Conservation (phyloP, 2,888 invertebrate genomes). For the Aphelenchoides bicaudatus region DNA sequence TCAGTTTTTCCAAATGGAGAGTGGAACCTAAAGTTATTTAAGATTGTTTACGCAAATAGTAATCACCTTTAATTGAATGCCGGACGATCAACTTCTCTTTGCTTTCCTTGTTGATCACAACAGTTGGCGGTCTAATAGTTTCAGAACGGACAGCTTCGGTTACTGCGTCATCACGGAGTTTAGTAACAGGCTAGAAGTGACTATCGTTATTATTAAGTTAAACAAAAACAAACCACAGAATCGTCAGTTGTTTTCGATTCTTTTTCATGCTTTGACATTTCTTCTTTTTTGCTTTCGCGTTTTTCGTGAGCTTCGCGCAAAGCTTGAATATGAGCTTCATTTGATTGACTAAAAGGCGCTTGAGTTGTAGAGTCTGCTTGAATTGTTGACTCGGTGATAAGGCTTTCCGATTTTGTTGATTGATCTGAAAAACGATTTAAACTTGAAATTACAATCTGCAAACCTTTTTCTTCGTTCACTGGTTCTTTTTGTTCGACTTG, state of each 20-base stretch:
- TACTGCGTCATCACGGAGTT: no score
- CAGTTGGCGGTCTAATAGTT: constrained; percentile 15
- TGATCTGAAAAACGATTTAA: neutral
- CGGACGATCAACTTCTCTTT: constrained; percentile 13
- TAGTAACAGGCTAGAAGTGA: neutral
- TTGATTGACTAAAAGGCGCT: neutral
- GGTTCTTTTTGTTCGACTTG: no score
- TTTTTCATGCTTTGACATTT: no score
- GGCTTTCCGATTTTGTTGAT: neutral
- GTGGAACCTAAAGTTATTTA: neutral
- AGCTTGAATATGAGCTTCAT: constrained; percentile 6
- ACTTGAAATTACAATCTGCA: no score
- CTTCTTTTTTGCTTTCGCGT: constrained; percentile 2
- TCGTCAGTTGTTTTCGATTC: no score
- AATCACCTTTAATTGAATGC: no score
- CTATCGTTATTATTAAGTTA: neutral
- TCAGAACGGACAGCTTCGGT: neutral
- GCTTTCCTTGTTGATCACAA: constrained; percentile 13
- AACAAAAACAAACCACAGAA: no score
- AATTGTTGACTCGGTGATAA: neutral
- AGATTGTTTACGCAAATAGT: no score
- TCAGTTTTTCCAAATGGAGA: constrained; percentile 6
- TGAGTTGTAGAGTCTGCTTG: neutral
- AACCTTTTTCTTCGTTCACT: no score
- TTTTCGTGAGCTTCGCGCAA: constrained; percentile 1